A percentile compares a stretch with the other conserved stretches of the same genome.
Conservation (phyloP, 30 jellyfish, hydroid and myxozoan genomes). For the Sanderia malayensis region DNA sequence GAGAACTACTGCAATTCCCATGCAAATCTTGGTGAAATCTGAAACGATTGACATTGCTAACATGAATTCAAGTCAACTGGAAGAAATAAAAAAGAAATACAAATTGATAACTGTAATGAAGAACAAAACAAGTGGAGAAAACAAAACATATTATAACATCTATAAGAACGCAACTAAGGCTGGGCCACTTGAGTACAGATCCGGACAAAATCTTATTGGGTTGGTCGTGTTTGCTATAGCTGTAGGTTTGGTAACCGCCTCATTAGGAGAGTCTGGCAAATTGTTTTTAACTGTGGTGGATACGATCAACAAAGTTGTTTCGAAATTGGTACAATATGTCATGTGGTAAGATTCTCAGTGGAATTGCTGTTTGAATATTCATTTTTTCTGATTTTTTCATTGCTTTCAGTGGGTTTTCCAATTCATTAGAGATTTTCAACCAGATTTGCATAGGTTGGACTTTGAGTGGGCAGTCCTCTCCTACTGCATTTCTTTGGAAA, state of each 20-base stretch:
- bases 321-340: constrained; percentile 61
- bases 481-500: too few relatives aligned
- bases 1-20: constrained; percentile 27
- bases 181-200: constrained; percentile 42
- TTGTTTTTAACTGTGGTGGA: constrained; percentile 34
- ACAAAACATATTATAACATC: constrained; percentile 27
- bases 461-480: too few relatives aligned
- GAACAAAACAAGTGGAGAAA: constrained; percentile 15
- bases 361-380: too few relatives aligned
- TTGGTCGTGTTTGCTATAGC: constrained; percentile 67
- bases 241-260: constrained; percentile 65
- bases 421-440: too few relatives aligned
- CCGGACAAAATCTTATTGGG: constrained; percentile 71
- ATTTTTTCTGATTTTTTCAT: too few relatives aligned
- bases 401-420: too few relatives aligned
- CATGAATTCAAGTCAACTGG: constrained; percentile 15
- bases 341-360: constrained; percentile 59
- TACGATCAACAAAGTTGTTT: constrained; percentile 40
- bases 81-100: constrained; percentile 6
- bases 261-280: constrained; percentile 49
- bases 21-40: constrained; percentile 7
- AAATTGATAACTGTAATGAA: constrained; percentile 11
- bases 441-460: too few relatives aligned
- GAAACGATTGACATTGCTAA: constrained; percentile 10
- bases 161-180: constrained; percentile 27